These are phyloP conservation scores for Oncorhynchus keta DNA, from an alignment of 2,113 vertebrate species.

Conservation along the genomic window DNA sequence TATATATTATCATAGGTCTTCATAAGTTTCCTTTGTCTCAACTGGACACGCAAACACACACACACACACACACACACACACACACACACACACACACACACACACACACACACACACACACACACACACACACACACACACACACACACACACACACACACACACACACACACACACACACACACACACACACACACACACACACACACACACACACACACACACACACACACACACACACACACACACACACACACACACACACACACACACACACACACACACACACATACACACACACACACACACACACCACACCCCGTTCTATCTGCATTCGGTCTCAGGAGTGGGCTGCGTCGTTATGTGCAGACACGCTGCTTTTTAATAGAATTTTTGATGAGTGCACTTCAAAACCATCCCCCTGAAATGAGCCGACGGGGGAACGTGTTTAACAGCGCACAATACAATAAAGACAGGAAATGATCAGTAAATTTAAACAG, in stretches of 20 bases:
- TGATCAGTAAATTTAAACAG: neutral
- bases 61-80: neutral
- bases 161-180: neutral
- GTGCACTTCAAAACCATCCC: neutral
- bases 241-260: neutral
- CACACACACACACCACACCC: neutral
- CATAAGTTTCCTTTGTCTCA: neutral
- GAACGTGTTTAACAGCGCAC: slow-evolving; percentile 5
- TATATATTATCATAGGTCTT: too few species aligned
- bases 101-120: neutral
- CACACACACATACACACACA: neutral
- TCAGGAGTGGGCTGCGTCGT: neutral
- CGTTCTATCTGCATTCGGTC: neutral
- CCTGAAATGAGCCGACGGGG: neutral
- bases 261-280: neutral
- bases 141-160: too few species aligned
- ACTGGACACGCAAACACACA: neutral
- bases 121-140: neutral
- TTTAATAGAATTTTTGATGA: slow-evolving; percentile 25
- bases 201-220: neutral
- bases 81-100: neutral
- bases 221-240: neutral
- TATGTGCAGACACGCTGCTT: slow-evolving; percentile 5
- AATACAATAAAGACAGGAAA: neutral
- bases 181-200: neutral